Percentiles rank a stretch among this genome's conserved stretches.
Conservation (phyloP, 2,797 vertebrate genomes). For the Discoglossus pictus region DNA sequence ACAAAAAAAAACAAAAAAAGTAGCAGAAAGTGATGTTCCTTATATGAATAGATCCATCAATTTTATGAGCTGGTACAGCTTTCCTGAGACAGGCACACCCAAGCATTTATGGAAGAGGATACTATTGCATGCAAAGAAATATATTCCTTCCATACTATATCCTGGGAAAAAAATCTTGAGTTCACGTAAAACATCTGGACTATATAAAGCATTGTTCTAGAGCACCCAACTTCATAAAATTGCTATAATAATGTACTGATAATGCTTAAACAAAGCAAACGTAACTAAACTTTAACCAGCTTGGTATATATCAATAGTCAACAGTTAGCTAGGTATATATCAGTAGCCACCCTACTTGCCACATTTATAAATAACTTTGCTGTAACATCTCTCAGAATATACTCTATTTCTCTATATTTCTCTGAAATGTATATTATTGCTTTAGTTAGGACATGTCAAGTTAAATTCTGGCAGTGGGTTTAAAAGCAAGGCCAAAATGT, state of each 20-base stretch:
- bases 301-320: too few species aligned
- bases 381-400: conserved; percentile 1
- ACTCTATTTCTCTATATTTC: background rate
- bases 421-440: conserved; percentile 36
- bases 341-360: too few species aligned
- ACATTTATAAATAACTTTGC: background rate
- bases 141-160: too few species aligned
- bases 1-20: background rate
- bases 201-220: conserved; percentile 1
- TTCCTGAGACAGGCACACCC: background rate
- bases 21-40: background rate
- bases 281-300: background rate
- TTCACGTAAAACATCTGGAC: conserved; percentile 17
- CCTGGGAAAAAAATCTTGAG: background rate
- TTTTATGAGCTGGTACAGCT: background rate
- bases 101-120: background rate
- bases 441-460: conserved; percentile 32
- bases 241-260: background rate
- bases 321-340: too few species aligned
- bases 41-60: background rate
- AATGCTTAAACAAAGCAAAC: background rate
- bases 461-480: conserved; percentile 44
- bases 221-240: background rate
- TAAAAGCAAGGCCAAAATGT: conserved; percentile 35
- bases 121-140: background rate